phyloP scores from a whole-genome alignment of 1,140 invertebrate genomes.

The Aphis craccivora region DNA sequence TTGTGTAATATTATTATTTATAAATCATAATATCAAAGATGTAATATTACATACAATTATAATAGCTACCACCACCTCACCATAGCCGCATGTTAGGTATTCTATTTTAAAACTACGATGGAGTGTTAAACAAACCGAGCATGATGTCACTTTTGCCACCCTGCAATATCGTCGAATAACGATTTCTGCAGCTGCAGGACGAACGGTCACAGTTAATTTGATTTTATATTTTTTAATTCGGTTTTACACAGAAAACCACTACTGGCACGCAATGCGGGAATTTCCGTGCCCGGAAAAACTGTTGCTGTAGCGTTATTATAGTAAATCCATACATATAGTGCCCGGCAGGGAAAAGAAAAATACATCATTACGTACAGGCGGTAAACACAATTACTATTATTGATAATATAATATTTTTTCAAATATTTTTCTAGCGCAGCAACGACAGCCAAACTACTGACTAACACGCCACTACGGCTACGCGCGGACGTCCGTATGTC shows the following conservation, averaged over 20 bases:
- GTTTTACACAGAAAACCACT: not conserved
- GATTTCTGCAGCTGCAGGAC: not conserved
- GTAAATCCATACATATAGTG: not conserved
- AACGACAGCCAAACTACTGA: not conserved
- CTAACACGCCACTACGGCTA: not conserved
- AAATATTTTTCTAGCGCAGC: not conserved
- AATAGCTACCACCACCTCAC: not conserved
- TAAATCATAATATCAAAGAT: not conserved
- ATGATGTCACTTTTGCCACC: not conserved
- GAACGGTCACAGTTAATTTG: not conserved
- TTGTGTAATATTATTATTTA: not conserved
- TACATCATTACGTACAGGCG: not conserved
- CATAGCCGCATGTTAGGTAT: not conserved
- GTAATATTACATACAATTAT: too few species aligned
- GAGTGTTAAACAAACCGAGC: not conserved
- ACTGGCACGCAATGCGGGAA: not conserved
- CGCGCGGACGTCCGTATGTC: not conserved
- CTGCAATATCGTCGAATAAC: not conserved
- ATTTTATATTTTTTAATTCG: not conserved
- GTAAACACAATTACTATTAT: not conserved
- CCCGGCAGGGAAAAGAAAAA: not conserved
- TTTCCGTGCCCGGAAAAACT: not conserved
- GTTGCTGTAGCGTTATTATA: not conserved
- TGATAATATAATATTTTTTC: constrained; percentile 8
- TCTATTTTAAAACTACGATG: not conserved